Conservation (phyloP, 2,888 invertebrate genomes). For the Chaetoderma sp. region DNA sequence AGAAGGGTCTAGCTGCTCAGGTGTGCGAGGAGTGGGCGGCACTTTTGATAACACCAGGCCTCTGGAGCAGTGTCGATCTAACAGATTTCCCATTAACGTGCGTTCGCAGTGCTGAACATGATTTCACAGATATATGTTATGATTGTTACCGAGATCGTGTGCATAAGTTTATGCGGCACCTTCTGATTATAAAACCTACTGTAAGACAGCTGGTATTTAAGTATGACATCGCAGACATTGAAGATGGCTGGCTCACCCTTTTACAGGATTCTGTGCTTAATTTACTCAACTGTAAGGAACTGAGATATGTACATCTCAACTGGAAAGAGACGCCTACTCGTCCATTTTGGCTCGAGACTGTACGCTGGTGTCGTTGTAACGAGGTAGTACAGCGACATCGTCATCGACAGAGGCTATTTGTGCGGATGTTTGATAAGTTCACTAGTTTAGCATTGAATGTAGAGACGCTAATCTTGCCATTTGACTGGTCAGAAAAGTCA, state of each 20-base stretch:
- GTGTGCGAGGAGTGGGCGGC: conserved; percentile 59
- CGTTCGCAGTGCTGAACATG: conserved; percentile 43
- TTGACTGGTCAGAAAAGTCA: conserved; percentile 65
- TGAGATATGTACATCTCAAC: conserved; percentile 57
- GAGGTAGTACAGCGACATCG: conserved; percentile 58
- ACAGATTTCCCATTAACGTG: conserved; percentile 60
- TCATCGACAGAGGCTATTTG: conserved; percentile 57
- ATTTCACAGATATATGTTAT: conserved; percentile 49
- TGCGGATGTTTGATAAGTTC: conserved; percentile 61
- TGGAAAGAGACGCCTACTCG: conserved; percentile 66
- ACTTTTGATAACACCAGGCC: conserved; percentile 49
- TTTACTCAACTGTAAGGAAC: conserved; percentile 45
- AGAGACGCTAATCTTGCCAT: conserved; percentile 60
- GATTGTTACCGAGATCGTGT: conserved; percentile 55
- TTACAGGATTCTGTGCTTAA: conserved; percentile 52
- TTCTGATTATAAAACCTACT: conserved; percentile 50
- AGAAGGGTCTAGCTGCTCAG: conserved; percentile 54
- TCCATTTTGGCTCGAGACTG: conserved; percentile 56
- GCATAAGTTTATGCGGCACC: conserved; percentile 52
- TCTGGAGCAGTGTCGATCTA: conserved; percentile 61
- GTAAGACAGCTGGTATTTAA: conserved; percentile 61
- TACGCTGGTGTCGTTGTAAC: conserved; percentile 44
- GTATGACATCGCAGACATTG: conserved; percentile 63
- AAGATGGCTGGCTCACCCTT: conserved; percentile 56
- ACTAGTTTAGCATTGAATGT: conserved; percentile 55